A percentile compares a stretch with the other conserved stretches of the same genome.
These are phyloP conservation scores for Clinocottus analis DNA, from an alignment of 2,113 vertebrate species.

Conservation along the genomic window DNA sequence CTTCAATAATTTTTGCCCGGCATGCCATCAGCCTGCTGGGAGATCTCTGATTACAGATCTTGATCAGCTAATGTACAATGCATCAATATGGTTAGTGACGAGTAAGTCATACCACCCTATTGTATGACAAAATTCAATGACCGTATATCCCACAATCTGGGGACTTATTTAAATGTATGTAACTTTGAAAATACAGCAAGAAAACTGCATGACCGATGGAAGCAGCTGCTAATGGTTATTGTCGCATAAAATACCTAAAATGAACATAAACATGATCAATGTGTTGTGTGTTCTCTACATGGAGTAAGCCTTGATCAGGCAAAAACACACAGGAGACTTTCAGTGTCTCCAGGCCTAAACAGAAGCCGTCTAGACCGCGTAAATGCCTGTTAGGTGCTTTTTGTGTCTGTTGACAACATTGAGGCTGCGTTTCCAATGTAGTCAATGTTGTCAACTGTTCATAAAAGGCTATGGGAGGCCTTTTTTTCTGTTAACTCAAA, in stretches of 20 bases:
- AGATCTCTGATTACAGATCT: slow-evolving; percentile 41
- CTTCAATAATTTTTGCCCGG: slow-evolving; percentile 29
- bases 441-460: slow-evolving; percentile 1
- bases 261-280: slow-evolving; percentile 1
- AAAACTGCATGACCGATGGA: background rate
- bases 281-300: slow-evolving; percentile 11
- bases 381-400: slow-evolving; percentile 31
- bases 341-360: slow-evolving; percentile 46
- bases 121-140: background rate
- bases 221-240: background rate
- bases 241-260: background rate
- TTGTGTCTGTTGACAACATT: slow-evolving; percentile 20
- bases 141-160: background rate
- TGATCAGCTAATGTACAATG: slow-evolving; percentile 30
- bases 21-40: slow-evolving; percentile 22
- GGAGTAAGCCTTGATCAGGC: slow-evolving; percentile 18
- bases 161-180: background rate
- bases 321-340: slow-evolving; percentile 12
- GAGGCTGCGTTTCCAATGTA: slow-evolving; percentile 5
- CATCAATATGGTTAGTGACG: slow-evolving; percentile 10
- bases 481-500: background rate
- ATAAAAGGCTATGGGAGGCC: slow-evolving; percentile 4
- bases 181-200: background rate
- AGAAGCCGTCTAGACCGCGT: slow-evolving; percentile 46
- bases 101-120: slow-evolving; percentile 1